phyloP scores from a whole-genome alignment of 2,888 invertebrate species.

The Coleophora flavipennella region DNA sequence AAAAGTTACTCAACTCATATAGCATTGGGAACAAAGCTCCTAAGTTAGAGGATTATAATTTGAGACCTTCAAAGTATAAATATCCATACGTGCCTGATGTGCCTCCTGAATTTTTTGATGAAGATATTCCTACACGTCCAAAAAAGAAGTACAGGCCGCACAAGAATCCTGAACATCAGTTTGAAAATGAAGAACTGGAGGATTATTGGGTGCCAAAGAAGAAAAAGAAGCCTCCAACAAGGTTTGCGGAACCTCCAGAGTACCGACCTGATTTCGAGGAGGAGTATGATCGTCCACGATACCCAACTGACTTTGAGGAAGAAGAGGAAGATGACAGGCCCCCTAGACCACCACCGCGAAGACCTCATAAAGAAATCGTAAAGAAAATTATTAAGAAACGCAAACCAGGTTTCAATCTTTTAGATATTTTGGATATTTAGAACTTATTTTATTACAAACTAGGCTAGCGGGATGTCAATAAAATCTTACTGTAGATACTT shows the following conservation, averaged over 20 bases:
- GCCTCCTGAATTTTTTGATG: constrained; percentile 39
- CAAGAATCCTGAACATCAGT: constrained; percentile 36
- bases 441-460: constrained; percentile 41
- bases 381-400: constrained; percentile 55
- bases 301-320: constrained; percentile 28
- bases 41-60: constrained; percentile 25
- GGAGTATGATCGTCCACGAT: constrained; percentile 44
- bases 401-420: constrained; percentile 49
- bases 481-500: too few relatives aligned
- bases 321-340: constrained; percentile 39
- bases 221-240: constrained; percentile 44
- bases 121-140: constrained; percentile 41
- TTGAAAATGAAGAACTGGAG: constrained; percentile 40
- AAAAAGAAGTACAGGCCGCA: constrained; percentile 48
- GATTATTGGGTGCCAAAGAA: constrained; percentile 61
- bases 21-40: constrained; percentile 30
- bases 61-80: constrained; percentile 20
- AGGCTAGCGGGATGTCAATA: constrained; percentile 15
- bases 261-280: constrained; percentile 42
- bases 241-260: constrained; percentile 33
- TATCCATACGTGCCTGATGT: constrained; percentile 40
- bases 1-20: constrained; percentile 11
- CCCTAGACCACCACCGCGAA: constrained; percentile 31
- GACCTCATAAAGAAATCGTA: constrained; percentile 41
- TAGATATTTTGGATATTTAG: constrained; percentile 64